Evolutionary conservation across 2,113 vertebrate species (phyloP).

Genomic region (Erpornis zantholeuca): DNA sequence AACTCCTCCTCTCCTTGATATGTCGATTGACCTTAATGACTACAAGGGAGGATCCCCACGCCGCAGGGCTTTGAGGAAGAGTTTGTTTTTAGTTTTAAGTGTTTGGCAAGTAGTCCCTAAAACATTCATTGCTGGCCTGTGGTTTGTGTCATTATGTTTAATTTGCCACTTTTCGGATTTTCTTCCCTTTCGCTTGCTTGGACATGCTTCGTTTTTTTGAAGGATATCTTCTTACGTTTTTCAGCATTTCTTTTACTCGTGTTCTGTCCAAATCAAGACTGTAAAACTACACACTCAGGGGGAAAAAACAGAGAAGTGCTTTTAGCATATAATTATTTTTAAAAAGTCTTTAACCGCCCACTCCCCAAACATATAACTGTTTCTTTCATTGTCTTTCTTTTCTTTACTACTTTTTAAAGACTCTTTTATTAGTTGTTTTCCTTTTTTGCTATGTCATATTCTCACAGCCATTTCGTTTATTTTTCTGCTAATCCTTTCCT

Average conservation of each 20-base stretch:
- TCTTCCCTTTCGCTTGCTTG: background rate
- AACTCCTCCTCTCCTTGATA: background rate
- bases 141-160: background rate
- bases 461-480: background rate
- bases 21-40: background rate
- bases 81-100: background rate
- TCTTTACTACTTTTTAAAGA: background rate
- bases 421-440: background rate
- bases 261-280: background rate
- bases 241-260: background rate
- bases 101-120: background rate
- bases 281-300: background rate
- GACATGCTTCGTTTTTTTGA: background rate
- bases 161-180: background rate
- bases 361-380: too few species aligned
- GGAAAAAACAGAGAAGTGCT: background rate
- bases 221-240: background rate
- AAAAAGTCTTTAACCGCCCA: background rate
- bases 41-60: background rate
- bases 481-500: background rate
- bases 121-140: background rate
- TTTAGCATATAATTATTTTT: background rate
- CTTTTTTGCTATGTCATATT: background rate
- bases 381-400: background rate
- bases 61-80: background rate